Evolutionary conservation across 2,888 invertebrate species (phyloP).

Genomic region (Achlya flavicornis): DNA sequence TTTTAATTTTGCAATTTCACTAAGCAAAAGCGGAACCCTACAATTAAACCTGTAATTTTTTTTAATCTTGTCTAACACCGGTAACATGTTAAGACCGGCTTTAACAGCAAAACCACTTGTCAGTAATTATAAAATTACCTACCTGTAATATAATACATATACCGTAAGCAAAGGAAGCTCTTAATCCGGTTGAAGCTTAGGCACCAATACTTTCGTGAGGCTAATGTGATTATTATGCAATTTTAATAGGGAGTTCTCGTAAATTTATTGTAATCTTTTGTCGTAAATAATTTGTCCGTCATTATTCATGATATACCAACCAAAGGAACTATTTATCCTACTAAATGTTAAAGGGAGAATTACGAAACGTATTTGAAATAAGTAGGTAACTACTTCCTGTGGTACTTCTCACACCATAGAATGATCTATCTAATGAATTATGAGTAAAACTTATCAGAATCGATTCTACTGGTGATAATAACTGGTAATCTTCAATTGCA

Average conservation of each 20-base stretch:
- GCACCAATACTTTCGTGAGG: slow-evolving; percentile 13
- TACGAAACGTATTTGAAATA: too few relatives aligned
- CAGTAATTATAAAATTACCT: slow-evolving; percentile 10
- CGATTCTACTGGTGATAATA: too few relatives aligned
- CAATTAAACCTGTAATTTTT: slow-evolving; percentile 25
- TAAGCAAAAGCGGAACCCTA: slow-evolving; percentile 1
- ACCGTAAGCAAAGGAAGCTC: slow-evolving; percentile 13
- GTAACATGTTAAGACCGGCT: slow-evolving; percentile 25
- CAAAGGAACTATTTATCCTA: too few relatives aligned
- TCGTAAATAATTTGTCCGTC: too few relatives aligned
- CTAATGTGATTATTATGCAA: neutral
- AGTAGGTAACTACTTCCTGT: too few relatives aligned
- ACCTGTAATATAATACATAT: slow-evolving; percentile 6
- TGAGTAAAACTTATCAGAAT: too few relatives aligned
- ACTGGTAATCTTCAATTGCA: too few relatives aligned
- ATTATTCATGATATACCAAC: too few relatives aligned
- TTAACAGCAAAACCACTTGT: slow-evolving; percentile 24
- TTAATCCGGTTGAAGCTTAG: slow-evolving; percentile 32
- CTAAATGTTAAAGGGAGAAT: too few relatives aligned
- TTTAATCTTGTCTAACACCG: slow-evolving; percentile 22
- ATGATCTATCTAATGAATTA: too few relatives aligned
- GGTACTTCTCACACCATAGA: too few relatives aligned
- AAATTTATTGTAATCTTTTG: neutral
- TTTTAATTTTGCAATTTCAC: neutral
- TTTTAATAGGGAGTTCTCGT: neutral